phyloP scores from a whole-genome alignment of 2,888 invertebrate genomes.

The Drosophila mimica region DNA sequence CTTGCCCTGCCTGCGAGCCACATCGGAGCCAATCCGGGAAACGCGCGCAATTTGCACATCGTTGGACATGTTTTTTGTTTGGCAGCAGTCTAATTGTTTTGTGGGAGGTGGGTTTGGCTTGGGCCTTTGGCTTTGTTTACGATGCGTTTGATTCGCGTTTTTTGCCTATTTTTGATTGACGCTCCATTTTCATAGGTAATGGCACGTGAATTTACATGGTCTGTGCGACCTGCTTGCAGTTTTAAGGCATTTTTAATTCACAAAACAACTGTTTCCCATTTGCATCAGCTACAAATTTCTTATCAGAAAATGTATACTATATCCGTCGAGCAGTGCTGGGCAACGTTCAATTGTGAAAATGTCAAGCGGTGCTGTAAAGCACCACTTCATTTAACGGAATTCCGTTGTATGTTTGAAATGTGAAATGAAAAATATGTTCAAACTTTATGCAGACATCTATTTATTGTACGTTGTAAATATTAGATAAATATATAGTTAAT shows the following conservation, averaged over 20 bases:
- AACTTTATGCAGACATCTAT: constrained; percentile 4
- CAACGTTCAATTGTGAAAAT: background rate
- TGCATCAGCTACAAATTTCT: constrained; percentile 54
- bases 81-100: constrained; percentile 15
- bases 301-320: constrained; percentile 75
- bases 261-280: constrained; percentile 30
- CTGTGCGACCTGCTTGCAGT: constrained; percentile 28
- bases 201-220: constrained; percentile 47
- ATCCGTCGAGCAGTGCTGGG: constrained; percentile 20
- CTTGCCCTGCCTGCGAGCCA: constrained; percentile 56
- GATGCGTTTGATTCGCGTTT: constrained; percentile 20
- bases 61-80: constrained; percentile 70
- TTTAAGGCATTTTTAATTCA: constrained; percentile 72
- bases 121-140: constrained; percentile 29
- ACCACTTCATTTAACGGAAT: background rate
- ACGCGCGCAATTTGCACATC: constrained; percentile 83
- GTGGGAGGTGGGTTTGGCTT: constrained; percentile 14
- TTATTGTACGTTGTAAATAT: constrained; percentile 38
- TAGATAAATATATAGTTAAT: constrained; percentile 36
- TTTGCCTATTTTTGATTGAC: constrained; percentile 59
- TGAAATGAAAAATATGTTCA: background rate
- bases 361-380: constrained; percentile 23
- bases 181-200: constrained; percentile 51
- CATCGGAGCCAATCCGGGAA: constrained; percentile 71
- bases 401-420: constrained; percentile 3